A percentile compares a stretch with the other conserved stretches of the same genome.
These are phyloP conservation scores for Brachionichthys hirsutus DNA, from an alignment of 2,113 vertebrate species.

Conservation along the genomic window DNA sequence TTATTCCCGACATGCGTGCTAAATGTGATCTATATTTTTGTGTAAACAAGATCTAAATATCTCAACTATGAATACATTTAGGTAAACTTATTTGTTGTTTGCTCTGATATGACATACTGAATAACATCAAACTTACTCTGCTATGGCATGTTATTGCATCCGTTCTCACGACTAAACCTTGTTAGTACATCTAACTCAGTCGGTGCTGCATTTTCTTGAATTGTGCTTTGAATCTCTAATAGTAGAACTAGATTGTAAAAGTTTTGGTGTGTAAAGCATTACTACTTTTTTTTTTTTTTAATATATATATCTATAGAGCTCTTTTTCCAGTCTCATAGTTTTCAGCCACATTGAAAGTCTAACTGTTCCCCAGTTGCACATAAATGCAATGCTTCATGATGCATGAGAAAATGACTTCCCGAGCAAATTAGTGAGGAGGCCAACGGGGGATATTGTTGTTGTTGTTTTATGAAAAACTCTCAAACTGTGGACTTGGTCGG, in stretches of 20 bases:
- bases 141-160: no score
- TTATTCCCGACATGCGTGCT: no score
- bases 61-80: no score
- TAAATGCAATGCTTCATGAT: conserved; percentile 77
- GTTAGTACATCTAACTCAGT: no score
- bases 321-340: conserved; percentile 44
- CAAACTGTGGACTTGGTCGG: conserved; percentile 61
- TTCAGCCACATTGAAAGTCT: conserved; percentile 65
- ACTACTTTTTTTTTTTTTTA: conserved; percentile 16
- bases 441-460: conserved; percentile 70
- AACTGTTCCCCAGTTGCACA: conserved; percentile 76
- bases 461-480: conserved; percentile 58
- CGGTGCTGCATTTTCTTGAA: background rate
- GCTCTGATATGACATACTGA: no score
- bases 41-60: no score
- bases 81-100: no score
- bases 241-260: conserved; percentile 32
- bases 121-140: no score
- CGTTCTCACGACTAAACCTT: no score
- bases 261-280: conserved; percentile 32
- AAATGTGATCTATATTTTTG: no score
- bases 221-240: background rate
- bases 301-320: conserved; percentile 25
- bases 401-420: conserved; percentile 79
- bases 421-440: conserved; percentile 73